phyloP scores from a whole-genome alignment of 2,888 invertebrate genomes.

The Polydrusus cervinus region DNA sequence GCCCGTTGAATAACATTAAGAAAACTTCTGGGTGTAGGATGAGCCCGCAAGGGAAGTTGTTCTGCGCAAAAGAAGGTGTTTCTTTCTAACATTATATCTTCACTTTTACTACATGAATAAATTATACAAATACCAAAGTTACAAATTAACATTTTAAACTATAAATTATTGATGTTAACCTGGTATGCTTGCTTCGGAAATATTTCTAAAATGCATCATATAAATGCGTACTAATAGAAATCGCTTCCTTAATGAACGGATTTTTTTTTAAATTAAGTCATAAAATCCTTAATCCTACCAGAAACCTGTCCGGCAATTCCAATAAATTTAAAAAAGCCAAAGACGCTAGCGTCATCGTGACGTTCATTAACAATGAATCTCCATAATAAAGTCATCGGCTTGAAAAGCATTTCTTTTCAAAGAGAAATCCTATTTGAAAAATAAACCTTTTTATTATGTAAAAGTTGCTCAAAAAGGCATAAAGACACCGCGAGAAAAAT shows the following conservation, averaged over 20 bases:
- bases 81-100: too few relatives aligned
- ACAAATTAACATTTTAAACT: too few relatives aligned
- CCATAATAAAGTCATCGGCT: constrained; percentile 53
- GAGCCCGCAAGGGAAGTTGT: too few relatives aligned
- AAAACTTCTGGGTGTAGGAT: too few relatives aligned
- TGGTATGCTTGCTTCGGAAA: neutral
- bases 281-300: constrained; percentile 52
- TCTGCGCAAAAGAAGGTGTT: too few relatives aligned
- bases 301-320: constrained; percentile 37
- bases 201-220: neutral
- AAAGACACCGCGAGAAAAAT: constrained; percentile 48
- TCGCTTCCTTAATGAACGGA: constrained; percentile 17
- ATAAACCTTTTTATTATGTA: constrained; percentile 47
- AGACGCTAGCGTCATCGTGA: constrained; percentile 53
- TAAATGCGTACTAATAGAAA: neutral
- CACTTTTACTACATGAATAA: too few relatives aligned
- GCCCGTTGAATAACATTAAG: too few relatives aligned
- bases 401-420: constrained; percentile 40
- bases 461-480: constrained; percentile 47
- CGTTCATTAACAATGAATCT: constrained; percentile 53
- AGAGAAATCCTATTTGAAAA: constrained; percentile 45
- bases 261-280: constrained; percentile 41
- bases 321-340: constrained; percentile 49
- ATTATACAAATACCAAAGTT: too few relatives aligned
- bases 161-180: too few relatives aligned